Evolutionary conservation across 2,113 vertebrate species (phyloP).

Genomic region (Solea solea): DNA sequence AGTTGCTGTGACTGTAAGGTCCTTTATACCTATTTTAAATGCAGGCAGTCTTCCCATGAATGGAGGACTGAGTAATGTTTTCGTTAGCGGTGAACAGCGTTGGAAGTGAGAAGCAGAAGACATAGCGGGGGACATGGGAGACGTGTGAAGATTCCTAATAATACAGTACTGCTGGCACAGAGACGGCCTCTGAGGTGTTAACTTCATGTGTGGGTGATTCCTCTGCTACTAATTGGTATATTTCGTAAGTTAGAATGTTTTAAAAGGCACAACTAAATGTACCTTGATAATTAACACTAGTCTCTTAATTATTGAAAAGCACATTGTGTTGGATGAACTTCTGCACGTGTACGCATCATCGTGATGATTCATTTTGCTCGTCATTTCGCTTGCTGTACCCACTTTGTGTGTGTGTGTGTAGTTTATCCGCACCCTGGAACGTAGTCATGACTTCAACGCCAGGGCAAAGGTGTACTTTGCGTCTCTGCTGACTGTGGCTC

Average conservation of each 20-base stretch:
- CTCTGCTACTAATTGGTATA: constrained; percentile 52
- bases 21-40: constrained; percentile 31
- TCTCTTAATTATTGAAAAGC: constrained; percentile 42
- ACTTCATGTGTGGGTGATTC: constrained; percentile 55
- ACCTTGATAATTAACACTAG: constrained; percentile 54
- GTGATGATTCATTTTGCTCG: constrained; percentile 33
- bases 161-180: constrained; percentile 54
- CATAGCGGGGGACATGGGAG: constrained; percentile 16
- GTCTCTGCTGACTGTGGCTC: constrained; percentile 93
- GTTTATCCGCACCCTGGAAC: constrained; percentile 97
- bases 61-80: constrained; percentile 13
- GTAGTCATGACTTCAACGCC: constrained; percentile 92
- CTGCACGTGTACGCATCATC: constrained; percentile 3
- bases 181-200: constrained; percentile 57
- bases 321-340: constrained; percentile 35
- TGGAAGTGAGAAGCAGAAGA: constrained; percentile 35
- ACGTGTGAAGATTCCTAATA: constrained; percentile 63
- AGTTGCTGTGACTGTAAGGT: background rate
- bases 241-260: constrained; percentile 40
- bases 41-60: constrained; percentile 5
- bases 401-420: constrained; percentile 57
- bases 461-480: constrained; percentile 95
- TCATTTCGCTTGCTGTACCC: constrained; percentile 4
- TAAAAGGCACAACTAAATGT: constrained; percentile 45
- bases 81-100: constrained; percentile 17